These are phyloP conservation scores for Microdon myrmicae DNA, from an alignment of 2,888 invertebrate genomes.

Conservation along the genomic window DNA sequence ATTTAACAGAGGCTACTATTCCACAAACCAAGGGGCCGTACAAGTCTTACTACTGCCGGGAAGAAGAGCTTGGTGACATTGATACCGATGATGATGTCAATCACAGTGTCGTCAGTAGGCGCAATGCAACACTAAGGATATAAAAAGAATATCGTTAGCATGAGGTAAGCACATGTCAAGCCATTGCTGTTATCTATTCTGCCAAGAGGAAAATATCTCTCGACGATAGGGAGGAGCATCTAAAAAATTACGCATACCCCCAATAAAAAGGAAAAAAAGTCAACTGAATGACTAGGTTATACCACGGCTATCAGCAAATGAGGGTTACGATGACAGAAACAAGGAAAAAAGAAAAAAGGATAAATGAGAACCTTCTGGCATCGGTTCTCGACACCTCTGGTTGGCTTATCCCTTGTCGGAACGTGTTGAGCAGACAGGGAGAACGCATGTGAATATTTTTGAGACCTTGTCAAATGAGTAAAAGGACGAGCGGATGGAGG, in stretches of 20 bases:
- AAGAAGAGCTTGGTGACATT: slow-evolving; percentile 14
- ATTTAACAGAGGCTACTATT: slow-evolving; percentile 38
- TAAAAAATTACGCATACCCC: slow-evolving; percentile 11
- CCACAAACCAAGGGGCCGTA: slow-evolving; percentile 18
- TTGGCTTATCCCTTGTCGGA: slow-evolving; percentile 4
- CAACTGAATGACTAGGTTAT: too few species aligned
- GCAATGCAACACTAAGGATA: too few species aligned
- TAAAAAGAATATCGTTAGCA: slow-evolving; percentile 23
- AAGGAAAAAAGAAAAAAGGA: slow-evolving; percentile 18
- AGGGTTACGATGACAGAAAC: slow-evolving; percentile 22
- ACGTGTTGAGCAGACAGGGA: slow-evolving; percentile 33
- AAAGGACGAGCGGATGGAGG: neutral
- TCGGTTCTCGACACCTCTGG: slow-evolving; percentile 9
- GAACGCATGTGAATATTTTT: slow-evolving; percentile 24
- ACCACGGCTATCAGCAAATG: slow-evolving; percentile 7
- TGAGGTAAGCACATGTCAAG: slow-evolving; percentile 34
- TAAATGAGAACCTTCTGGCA: slow-evolving; percentile 31
- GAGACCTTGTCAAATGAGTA: slow-evolving; percentile 9
- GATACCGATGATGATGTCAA: slow-evolving; percentile 46
- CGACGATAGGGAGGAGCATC: neutral
- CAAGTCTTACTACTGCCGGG: neutral
- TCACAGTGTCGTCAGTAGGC: slow-evolving; percentile 7
- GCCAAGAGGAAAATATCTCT: slow-evolving; percentile 8
- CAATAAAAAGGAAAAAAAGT: slow-evolving; percentile 4
- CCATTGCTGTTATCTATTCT: slow-evolving; percentile 15